Evolutionary conservation across 92 coral and sea anemone genomes (phyloP).

Genomic region (Blastomussa wellsi): DNA sequence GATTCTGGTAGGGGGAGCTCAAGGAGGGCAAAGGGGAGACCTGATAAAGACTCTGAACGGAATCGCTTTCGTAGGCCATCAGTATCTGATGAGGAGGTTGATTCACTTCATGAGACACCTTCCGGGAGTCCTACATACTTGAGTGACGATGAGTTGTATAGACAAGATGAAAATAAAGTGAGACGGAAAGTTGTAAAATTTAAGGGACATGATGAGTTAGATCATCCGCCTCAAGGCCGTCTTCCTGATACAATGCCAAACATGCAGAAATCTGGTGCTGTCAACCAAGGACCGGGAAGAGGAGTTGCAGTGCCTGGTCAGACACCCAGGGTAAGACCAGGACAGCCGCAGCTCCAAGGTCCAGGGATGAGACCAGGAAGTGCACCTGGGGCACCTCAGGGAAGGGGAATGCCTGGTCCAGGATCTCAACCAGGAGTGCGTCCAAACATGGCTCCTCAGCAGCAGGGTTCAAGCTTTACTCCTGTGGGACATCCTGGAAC

Average conservation of each 20-base stretch:
- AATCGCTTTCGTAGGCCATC: constrained; percentile 89
- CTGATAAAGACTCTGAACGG: constrained; percentile 70
- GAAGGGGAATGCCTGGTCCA: constrained; percentile 65
- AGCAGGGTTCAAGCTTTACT: constrained; percentile 71
- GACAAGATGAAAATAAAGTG: constrained; percentile 53
- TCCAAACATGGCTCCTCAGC: constrained; percentile 67
- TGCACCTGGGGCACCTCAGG: constrained; percentile 49
- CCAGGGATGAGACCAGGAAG: constrained; percentile 42
- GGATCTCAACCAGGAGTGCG: constrained; percentile 68
- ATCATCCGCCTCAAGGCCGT: constrained; percentile 19
- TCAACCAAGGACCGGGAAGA: constrained; percentile 45
- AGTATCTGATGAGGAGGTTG: constrained; percentile 96
- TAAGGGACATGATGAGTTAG: constrained; percentile 61
- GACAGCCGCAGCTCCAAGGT: constrained; percentile 40
- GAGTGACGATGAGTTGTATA: constrained; percentile 83
- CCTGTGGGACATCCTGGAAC: constrained; percentile 44
- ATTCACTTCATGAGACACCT: constrained; percentile 68
- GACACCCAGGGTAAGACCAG: constrained; percentile 26
- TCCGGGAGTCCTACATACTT: constrained; percentile 76
- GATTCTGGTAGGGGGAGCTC: constrained; percentile 70
- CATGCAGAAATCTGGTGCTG: constrained; percentile 25
- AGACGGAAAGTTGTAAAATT: constrained; percentile 76
- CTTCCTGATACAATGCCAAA: constrained; percentile 16
- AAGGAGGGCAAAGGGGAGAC: constrained; percentile 58
- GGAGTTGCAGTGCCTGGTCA: constrained; percentile 38